Base-by-base conservation (phyloP, 1,140 invertebrate species). In the Drosophila kohkoa region DNA sequence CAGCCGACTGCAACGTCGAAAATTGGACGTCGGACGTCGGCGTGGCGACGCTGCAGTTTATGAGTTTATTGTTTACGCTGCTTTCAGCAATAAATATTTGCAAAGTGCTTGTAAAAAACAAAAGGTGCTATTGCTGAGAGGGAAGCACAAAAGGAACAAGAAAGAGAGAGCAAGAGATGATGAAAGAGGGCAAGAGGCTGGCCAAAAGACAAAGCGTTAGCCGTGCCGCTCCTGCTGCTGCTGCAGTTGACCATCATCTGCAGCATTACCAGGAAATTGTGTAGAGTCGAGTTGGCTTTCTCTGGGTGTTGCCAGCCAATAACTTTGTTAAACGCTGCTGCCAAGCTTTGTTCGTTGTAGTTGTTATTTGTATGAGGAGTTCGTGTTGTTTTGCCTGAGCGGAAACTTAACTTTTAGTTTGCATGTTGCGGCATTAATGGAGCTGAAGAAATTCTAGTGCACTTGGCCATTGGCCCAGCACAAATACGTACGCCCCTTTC, bases 51-150 rank as follows among this genome's bases (percentile, higher is more conserved):
- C 80, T 87, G 83, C 83, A 87, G 83, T 83, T 87, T 87, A 81
- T 89, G 85, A 87, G 85, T 80, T 87, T 89, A 88, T 88, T 87
- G 83, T 87, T 87, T 87, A 71, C 80, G 80, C 70, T 87, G 80
- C 77, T 75, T 82, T 88, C 80, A 77, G 74, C 80, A 80, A 87
- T 87, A 87, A 87, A 87, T 89, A 87, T 87, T 88, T 87, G 85
- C 83, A 87, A 87, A 87, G 77, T 87, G 85, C 83, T 87, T 87
- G 85, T 87, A 88, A 87, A 87, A 87, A 89, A 87, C 77, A 87
- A 87, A 88, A 87, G 83, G 77, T 82, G 62, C 62, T 55, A 25
- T 52, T 43, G 41, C 25, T 30, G 16, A 67, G 48, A 43, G 57
- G 1, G 35, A 8, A 8, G 3, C 35, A 11, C 8, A 38, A 38